Conservation (phyloP, 2,888 invertebrate genomes). For the Micropterix aruncella region DNA sequence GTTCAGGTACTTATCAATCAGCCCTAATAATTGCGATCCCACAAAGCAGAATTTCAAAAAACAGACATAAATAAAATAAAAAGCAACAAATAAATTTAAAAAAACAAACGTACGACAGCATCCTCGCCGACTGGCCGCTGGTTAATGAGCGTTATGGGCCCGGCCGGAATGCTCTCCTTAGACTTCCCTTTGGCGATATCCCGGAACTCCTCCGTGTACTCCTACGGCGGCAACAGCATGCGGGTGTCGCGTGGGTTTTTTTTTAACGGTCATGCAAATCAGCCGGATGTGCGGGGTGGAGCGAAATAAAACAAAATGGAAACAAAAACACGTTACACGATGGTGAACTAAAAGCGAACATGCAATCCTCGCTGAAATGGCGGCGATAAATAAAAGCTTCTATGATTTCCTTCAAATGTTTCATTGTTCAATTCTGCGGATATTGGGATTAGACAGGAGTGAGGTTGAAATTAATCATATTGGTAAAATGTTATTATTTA, state of each 20-base stretch:
- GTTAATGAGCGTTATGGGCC: conserved; percentile 88
- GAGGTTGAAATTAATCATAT: no score
- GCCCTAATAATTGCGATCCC: not conserved
- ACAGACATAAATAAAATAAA: conserved; percentile 1
- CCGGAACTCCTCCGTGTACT: conserved; percentile 93
- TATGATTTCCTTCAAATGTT: no score
- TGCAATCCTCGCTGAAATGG: no score
- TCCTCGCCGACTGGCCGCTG: conserved; percentile 92
- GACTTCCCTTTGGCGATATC: conserved; percentile 93
- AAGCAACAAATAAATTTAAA: conserved; percentile 5
- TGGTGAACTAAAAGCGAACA: not conserved
- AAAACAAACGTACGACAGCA: conserved; percentile 56
- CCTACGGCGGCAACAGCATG: conserved; percentile 50
- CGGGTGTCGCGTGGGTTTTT: conserved; percentile 20
- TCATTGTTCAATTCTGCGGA: no score
- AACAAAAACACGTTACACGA: not conserved
- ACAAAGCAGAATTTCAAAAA: conserved; percentile 2
- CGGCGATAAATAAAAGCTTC: no score
- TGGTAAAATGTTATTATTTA: no score
- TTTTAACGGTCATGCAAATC: conserved; percentile 14
- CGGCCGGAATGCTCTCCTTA: conserved; percentile 83
- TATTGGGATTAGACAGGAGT: no score
- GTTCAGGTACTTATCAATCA: no score
- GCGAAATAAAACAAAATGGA: conserved; percentile 7
- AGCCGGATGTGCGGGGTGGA: conserved; percentile 27